A percentile compares a stretch with the other conserved stretches of the same genome.
phyloP scores from a whole-genome alignment of 2,113 vertebrate genomes.

The Cryptoleucopteryx plumbea region DNA sequence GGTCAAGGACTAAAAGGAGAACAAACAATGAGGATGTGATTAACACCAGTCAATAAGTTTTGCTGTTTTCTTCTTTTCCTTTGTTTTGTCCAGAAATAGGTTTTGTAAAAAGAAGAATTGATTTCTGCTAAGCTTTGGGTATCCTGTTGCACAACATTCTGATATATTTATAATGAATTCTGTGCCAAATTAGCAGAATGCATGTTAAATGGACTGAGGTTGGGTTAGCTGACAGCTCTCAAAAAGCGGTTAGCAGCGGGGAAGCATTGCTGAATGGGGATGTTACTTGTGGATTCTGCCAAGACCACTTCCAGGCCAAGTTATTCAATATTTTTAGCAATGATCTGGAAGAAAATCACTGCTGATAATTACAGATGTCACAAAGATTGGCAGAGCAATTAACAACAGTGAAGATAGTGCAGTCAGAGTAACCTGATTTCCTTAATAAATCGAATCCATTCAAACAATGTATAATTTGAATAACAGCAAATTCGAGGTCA shows the following conservation, averaged over 20 bases:
- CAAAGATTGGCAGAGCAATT: background rate
- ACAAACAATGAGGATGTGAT: background rate
- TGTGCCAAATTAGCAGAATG: background rate
- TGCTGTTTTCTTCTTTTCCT: background rate
- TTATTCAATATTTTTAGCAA: background rate
- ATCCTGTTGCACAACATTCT: background rate
- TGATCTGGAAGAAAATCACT: constrained; percentile 9
- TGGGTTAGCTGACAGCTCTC: background rate
- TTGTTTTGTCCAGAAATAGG: background rate
- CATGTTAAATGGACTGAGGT: background rate
- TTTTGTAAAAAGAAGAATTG: background rate
- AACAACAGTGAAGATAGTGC: background rate
- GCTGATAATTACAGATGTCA: background rate
- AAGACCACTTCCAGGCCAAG: background rate
- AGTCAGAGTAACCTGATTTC: background rate
- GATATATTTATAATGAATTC: background rate
- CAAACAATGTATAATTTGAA: background rate
- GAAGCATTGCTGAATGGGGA: background rate
- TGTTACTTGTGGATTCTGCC: background rate
- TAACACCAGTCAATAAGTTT: background rate
- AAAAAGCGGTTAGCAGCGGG: background rate
- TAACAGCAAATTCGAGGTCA: background rate
- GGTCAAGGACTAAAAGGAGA: background rate
- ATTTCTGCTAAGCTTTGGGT: background rate
- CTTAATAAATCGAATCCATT: background rate